These are phyloP conservation scores for Marasmarcha lunaedactyla DNA, from an alignment of 2,888 invertebrate genomes.

Conservation along the genomic window DNA sequence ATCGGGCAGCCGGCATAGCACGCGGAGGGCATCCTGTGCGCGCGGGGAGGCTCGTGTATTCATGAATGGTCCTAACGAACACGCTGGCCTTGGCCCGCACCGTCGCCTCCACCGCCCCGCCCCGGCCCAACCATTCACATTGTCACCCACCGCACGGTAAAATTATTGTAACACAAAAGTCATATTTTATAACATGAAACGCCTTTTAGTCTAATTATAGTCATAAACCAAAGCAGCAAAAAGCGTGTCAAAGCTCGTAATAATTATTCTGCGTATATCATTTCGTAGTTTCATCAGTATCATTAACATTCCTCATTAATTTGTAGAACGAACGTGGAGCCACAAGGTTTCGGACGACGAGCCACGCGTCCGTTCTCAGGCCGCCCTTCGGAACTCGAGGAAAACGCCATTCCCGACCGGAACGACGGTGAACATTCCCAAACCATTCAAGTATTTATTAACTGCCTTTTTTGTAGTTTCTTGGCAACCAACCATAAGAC, in stretches of 20 bases:
- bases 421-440: conserved; percentile 3
- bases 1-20: conserved; percentile 50
- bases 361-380: conserved; percentile 30
- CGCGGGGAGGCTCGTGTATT: conserved; percentile 46
- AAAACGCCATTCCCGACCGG: conserved; percentile 22
- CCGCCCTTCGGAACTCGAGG: conserved; percentile 34
- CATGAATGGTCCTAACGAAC: conserved; percentile 69
- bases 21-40: conserved; percentile 54
- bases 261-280: too few species aligned
- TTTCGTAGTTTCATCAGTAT: too few species aligned
- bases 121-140: conserved; percentile 28
- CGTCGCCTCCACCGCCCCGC: too few species aligned
- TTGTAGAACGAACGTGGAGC: too few species aligned
- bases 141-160: conserved; percentile 18
- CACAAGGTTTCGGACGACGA: neutral
- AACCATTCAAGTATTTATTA: conserved; percentile 5
- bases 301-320: too few species aligned
- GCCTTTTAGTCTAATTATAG: too few species aligned
- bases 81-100: conserved; percentile 54
- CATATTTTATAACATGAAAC: conserved; percentile 45
- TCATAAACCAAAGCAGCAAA: too few species aligned
- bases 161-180: conserved; percentile 13
- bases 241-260: too few species aligned
- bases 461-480: too few species aligned
- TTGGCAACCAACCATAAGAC: too few species aligned